Evolutionary conservation across 2,797 vertebrate genomes (phyloP).

Genomic region (Pagetopsis macropterus): DNA sequence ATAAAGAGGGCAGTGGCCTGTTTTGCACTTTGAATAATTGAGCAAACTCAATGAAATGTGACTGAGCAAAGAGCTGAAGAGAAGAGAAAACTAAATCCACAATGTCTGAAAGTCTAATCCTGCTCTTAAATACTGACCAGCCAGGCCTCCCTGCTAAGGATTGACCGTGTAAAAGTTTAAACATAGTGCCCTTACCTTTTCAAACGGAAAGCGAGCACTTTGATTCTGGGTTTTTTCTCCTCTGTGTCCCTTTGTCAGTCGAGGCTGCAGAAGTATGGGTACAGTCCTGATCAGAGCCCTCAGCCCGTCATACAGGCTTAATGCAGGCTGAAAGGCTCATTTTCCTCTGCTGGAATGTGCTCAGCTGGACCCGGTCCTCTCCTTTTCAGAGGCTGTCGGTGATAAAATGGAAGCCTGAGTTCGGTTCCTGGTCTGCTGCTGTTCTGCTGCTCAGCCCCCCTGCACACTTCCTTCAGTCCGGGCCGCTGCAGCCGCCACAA

Average conservation of each 20-base stretch:
- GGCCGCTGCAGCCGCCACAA: slow-evolving; percentile 72
- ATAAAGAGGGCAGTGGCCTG: slow-evolving; percentile 57
- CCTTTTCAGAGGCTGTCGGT: neutral
- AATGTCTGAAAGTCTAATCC: slow-evolving; percentile 50
- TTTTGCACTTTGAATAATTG: slow-evolving; percentile 60
- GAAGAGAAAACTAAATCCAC: neutral
- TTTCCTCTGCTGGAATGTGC: slow-evolving; percentile 67
- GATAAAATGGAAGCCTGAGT: slow-evolving; percentile 17
- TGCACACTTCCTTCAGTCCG: slow-evolving; percentile 65
- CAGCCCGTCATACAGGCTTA: slow-evolving; percentile 69
- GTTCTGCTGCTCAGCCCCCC: slow-evolving; percentile 37
- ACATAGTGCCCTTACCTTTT: slow-evolving; percentile 70
- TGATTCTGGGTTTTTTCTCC: slow-evolving; percentile 12
- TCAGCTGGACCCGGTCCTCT: slow-evolving; percentile 19
- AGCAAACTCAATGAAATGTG: slow-evolving; percentile 44
- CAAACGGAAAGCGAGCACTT: slow-evolving; percentile 31
- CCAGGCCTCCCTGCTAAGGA: slow-evolving; percentile 29
- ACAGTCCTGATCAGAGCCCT: slow-evolving; percentile 57
- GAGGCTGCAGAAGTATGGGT: slow-evolving; percentile 47
- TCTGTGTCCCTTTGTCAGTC: slow-evolving; percentile 47
- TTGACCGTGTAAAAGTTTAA: slow-evolving; percentile 29
- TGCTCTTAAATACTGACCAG: slow-evolving; percentile 33
- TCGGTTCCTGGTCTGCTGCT: slow-evolving; percentile 27
- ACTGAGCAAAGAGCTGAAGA: slow-evolving; percentile 31
- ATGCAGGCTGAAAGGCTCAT: slow-evolving; percentile 66